These are phyloP conservation scores for Sarcophaga rosellei DNA, from an alignment of 2,888 invertebrate genomes.

Conservation along the genomic window DNA sequence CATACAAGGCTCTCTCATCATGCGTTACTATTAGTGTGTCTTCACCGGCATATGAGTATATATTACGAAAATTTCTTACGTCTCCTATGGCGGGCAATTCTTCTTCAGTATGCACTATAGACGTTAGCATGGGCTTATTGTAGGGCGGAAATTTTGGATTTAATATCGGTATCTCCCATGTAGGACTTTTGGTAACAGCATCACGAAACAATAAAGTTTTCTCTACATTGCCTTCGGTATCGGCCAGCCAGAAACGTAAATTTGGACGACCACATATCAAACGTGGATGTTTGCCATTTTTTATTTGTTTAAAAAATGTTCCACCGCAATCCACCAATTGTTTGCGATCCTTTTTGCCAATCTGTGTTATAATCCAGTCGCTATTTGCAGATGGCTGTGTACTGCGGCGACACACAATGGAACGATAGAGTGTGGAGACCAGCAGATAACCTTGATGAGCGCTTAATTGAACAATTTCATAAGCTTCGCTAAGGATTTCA, in stretches of 20 bases:
- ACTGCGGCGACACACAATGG: constrained; percentile 88
- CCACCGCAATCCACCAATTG: constrained; percentile 86
- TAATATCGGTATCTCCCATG: constrained; percentile 86
- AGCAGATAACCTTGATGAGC: constrained; percentile 88
- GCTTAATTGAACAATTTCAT: constrained; percentile 92
- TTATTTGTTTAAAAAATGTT: constrained; percentile 81
- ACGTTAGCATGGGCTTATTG: constrained; percentile 40
- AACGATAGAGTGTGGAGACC: constrained; percentile 91
- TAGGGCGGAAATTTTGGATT: constrained; percentile 83
- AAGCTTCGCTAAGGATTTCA: constrained; percentile 91
- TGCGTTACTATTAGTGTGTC: constrained; percentile 89
- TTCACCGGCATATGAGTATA: constrained; percentile 84
- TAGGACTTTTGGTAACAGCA: constrained; percentile 82
- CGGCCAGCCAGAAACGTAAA: constrained; percentile 91
- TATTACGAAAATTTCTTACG: constrained; percentile 83
- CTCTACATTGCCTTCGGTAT: constrained; percentile 88
- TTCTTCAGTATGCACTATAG: background rate
- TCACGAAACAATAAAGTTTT: constrained; percentile 93
- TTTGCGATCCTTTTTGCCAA: constrained; percentile 94
- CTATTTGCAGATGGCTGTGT: constrained; percentile 76
- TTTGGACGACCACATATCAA: constrained; percentile 91
- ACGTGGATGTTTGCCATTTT: constrained; percentile 75
- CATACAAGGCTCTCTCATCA: constrained; percentile 86
- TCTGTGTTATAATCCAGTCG: constrained; percentile 88
- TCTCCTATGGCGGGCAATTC: constrained; percentile 68